Conservation (phyloP, 2,797 vertebrate genomes). For the Chelon auratus region DNA sequence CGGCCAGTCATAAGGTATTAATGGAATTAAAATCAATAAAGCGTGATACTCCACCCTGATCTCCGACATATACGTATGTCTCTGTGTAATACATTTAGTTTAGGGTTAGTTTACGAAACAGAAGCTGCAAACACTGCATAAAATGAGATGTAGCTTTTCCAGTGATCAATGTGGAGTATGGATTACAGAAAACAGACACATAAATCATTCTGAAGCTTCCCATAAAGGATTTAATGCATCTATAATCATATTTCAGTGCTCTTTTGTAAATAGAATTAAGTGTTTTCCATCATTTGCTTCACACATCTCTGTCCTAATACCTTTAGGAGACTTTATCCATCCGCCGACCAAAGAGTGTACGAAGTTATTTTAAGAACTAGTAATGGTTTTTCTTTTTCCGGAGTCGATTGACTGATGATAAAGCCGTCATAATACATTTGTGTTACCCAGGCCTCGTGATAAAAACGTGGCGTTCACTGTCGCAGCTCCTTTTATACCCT, state of each 20-base stretch:
- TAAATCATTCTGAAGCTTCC: background rate
- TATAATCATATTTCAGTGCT: background rate
- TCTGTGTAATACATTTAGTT: background rate
- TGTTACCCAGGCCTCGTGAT: background rate
- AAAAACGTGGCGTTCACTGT: slow-evolving; percentile 2
- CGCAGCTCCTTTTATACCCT: slow-evolving; percentile 21
- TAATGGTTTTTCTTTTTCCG: background rate
- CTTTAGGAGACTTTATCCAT: background rate
- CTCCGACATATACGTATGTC: background rate
- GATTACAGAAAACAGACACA: background rate
- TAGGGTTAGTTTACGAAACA: background rate
- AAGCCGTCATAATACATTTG: slow-evolving; percentile 7
- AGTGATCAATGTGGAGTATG: background rate
- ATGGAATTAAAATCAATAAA: slow-evolving; percentile 80
- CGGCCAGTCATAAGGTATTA: slow-evolving; percentile 64
- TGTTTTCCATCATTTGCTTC: background rate
- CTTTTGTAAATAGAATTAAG: background rate
- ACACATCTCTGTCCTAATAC: background rate
- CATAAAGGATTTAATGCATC: slow-evolving; percentile 1
- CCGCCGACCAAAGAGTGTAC: background rate
- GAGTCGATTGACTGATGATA: background rate
- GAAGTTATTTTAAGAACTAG: background rate
- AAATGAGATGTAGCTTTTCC: background rate
- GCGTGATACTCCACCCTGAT: slow-evolving; percentile 47
- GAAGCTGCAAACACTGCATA: background rate